Base-by-base conservation (phyloP, 2,113 vertebrate species). In the Promerops cafer region DNA sequence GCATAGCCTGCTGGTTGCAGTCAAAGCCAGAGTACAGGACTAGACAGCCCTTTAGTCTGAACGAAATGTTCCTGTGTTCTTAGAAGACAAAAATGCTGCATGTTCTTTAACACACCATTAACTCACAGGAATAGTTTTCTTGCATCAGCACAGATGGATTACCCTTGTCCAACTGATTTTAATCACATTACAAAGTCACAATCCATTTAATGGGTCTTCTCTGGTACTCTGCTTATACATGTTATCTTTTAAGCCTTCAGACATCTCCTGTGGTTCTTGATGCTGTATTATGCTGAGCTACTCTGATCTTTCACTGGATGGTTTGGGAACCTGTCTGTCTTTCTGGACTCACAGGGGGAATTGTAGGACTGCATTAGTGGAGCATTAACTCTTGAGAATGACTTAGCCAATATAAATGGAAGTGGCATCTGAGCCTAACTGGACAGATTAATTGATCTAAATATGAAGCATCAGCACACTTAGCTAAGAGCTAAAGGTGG, bases 101-200 rank as follows among this genome's bases (percentile, higher is more conserved):
- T 90, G 83, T 78, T 96, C 80, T 92, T 90, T 96, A 95, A 93
- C 76, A 92, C 80, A 59, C 91, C 95, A 94, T 96, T 96, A 96
- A 93, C 80, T 97, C 76, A 66, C 64, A 75, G 44, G 24, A 94
- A 90, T 57, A 90, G 60, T 78, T 92, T 59, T 81, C 91, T 86
- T 90, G 83, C 86, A 87, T 91, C 89, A 90, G 79, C 82, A 70
- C 79, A 96, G 87, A 93, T 83, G 74, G 94, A 84, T 95, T 94
- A 76, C 20, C 49, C 89, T 93, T 97, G 94, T 91, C 89, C 83
- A 60, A 94, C 39, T 50, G 42, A 90, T 86, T 96, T 95, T 94
- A 93, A 91, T 88, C 64, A 83, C 50, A 27, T 63, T 72, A 37
- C 66, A 70, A 91, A 95, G 65, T 85, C 92, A 83, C 75, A 77